Conservation (phyloP, 2,113 vertebrate genomes). For the Hemicordylus capensis region DNA sequence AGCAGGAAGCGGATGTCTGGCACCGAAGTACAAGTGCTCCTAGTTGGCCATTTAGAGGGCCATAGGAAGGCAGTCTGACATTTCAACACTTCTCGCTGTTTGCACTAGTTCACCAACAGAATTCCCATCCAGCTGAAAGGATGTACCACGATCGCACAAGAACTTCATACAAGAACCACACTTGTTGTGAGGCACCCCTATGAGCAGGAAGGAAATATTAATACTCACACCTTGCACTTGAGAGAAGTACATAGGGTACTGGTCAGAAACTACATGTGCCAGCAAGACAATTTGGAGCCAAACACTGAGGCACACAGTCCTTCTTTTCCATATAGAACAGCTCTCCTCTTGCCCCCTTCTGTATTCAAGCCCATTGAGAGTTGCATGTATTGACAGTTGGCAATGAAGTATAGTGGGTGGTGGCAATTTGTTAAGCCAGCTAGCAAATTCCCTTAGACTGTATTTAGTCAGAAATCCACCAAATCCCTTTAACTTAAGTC, state of each 20-base stretch:
- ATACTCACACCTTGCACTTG: background rate
- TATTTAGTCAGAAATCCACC: background rate
- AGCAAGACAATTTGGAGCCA: background rate
- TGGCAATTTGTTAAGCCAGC: no score
- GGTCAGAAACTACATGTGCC: background rate
- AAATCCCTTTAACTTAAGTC: no score
- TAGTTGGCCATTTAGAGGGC: constrained; percentile 15
- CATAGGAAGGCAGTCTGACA: background rate
- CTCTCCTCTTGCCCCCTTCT: no score
- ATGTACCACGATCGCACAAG: background rate
- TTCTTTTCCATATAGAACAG: background rate
- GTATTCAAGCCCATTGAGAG: background rate
- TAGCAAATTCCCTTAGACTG: background rate
- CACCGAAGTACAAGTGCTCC: constrained; percentile 36
- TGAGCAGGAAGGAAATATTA: background rate
- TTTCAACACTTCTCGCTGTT: background rate
- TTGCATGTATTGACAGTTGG: background rate
- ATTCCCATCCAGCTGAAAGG: background rate
- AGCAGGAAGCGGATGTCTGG: constrained; percentile 69
- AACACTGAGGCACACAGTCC: background rate
- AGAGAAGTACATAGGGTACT: no score
- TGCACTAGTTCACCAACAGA: background rate
- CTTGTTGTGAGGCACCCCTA: background rate
- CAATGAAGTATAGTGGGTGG: background rate
- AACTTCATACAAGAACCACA: background rate